Percentiles rank a stretch among this genome's conserved stretches.
phyloP scores from a whole-genome alignment of 2,113 vertebrate species.

The Crotophaga sulcirostris region DNA sequence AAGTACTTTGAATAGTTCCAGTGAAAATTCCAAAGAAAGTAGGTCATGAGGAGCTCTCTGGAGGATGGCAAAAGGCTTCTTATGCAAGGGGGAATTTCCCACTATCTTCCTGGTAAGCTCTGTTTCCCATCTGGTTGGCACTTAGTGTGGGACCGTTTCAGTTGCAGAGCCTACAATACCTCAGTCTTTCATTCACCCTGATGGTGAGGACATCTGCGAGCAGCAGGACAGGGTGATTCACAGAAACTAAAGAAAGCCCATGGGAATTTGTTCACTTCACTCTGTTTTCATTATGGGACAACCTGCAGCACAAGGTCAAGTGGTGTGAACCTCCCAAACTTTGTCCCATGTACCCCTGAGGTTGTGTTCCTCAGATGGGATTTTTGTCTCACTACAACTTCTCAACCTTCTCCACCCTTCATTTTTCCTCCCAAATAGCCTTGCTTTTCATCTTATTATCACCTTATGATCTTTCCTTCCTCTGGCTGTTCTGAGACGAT shows the following conservation, averaged over 20 bases:
- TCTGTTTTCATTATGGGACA: background rate
- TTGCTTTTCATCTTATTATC: background rate
- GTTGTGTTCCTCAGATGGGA: rapidly evolving
- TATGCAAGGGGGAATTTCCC: slow-evolving; percentile 16
- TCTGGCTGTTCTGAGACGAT: background rate
- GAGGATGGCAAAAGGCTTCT: background rate
- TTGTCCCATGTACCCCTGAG: background rate
- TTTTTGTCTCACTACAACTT: background rate
- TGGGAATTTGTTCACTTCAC: background rate
- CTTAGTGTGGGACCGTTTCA: background rate
- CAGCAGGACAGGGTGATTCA: background rate
- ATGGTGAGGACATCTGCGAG: background rate
- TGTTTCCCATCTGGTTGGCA: background rate
- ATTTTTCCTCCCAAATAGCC: background rate
- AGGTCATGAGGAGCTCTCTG: background rate
- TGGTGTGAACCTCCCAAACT: background rate
- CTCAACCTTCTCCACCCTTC: background rate
- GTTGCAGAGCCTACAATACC: background rate
- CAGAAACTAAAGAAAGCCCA: background rate
- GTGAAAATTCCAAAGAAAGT: background rate
- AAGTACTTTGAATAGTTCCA: background rate
- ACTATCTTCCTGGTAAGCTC: background rate
- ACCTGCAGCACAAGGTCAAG: background rate
- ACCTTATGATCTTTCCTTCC: background rate
- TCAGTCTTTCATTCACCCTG: background rate